Percentiles rank a stretch among this genome's conserved stretches.
Conservation (phyloP, 2,888 invertebrate species). For the Callyntrura guangdongensis region DNA sequence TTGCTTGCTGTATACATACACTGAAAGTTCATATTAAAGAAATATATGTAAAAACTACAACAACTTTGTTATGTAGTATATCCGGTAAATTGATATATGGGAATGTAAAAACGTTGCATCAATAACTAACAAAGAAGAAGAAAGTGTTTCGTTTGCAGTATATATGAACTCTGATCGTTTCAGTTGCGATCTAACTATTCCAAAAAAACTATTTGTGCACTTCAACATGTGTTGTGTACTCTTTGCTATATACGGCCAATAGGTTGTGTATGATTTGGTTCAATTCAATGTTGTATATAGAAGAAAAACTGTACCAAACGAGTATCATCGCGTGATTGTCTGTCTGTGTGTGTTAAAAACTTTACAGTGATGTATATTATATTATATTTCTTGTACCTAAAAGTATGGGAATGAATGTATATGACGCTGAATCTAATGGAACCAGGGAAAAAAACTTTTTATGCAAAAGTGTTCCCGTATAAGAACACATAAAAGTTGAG, state of each 20-base stretch:
- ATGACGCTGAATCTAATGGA: not conserved
- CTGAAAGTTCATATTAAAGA: not conserved
- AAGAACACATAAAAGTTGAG: conserved; percentile 46
- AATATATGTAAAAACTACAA: not conserved
- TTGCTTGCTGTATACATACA: too few species aligned
- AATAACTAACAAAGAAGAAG: conserved; percentile 28
- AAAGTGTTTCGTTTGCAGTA: not conserved
- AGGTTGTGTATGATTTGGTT: conserved; percentile 13
- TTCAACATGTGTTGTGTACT: conserved; percentile 4
- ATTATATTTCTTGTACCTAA: not conserved
- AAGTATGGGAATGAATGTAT: not conserved
- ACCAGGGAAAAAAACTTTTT: conserved; percentile 10
- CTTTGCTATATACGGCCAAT: not conserved
- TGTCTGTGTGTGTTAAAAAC: conserved; percentile 23
- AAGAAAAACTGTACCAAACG: not conserved
- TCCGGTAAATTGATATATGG: conserved; percentile 32
- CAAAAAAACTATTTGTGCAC: not conserved
- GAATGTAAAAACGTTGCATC: conserved; percentile 36
- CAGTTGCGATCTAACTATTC: not conserved
- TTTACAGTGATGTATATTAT: not conserved
- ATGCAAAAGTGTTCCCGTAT: conserved; percentile 42
- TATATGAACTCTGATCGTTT: not conserved
- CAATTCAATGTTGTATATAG: conserved; percentile 13
- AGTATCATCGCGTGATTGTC: conserved; percentile 37
- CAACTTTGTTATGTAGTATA: conserved; percentile 4